These are phyloP conservation scores for Pogonomyrmex barbatus DNA, from an alignment of 1,140 invertebrate species.

Conservation along the genomic window DNA sequence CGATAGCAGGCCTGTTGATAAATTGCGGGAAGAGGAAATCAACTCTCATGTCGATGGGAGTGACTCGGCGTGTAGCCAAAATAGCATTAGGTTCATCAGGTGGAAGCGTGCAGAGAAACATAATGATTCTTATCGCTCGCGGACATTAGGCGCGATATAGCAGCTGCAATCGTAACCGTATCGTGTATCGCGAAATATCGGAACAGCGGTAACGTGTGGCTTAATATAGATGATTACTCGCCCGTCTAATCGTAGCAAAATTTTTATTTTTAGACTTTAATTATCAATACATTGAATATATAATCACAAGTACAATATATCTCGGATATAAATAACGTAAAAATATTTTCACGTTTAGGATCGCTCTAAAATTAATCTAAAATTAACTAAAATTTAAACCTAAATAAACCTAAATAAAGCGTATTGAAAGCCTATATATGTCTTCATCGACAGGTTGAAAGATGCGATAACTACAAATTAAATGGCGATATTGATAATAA, in stretches of 20 bases:
- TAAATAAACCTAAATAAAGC: neutral
- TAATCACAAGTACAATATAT: constrained; percentile 14
- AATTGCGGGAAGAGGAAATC: constrained; percentile 35
- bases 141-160: neutral
- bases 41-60: neutral
- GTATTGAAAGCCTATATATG: neutral
- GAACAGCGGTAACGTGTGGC: neutral
- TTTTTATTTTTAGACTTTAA: constrained; percentile 16
- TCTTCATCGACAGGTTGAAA: neutral
- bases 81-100: constrained; percentile 27
- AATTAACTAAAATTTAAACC: neutral
- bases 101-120: constrained; percentile 12
- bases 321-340: constrained; percentile 26
- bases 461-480: neutral
- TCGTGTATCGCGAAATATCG: neutral
- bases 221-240: neutral
- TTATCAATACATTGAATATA: neutral
- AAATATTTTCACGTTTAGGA: neutral
- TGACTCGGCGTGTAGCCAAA: constrained; percentile 13
- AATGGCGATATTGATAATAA: neutral
- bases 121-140: constrained; percentile 29
- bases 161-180: constrained; percentile 11
- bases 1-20: constrained; percentile 5
- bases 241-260: constrained; percentile 1
- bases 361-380: neutral